phyloP scores from a whole-genome alignment of 2,888 invertebrate species.

The Tachystola acroxantha region DNA sequence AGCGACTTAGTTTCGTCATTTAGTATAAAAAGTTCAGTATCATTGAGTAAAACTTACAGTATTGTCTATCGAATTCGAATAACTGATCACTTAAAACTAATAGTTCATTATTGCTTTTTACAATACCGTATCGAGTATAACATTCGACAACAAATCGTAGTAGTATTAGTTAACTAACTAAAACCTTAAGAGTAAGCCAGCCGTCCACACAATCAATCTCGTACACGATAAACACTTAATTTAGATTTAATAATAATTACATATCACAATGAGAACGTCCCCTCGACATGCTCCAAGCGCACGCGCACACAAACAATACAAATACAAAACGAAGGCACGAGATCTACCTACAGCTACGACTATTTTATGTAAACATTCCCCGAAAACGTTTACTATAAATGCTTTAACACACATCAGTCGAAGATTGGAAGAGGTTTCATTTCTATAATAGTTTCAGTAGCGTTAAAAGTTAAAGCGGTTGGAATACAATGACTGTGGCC shows the following conservation, averaged over 20 bases:
- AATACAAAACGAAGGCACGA: slow-evolving; percentile 74
- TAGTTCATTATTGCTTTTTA: slow-evolving; percentile 73
- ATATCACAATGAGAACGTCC: slow-evolving; percentile 77
- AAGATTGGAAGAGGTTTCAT: slow-evolving; percentile 51
- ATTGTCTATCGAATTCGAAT: slow-evolving; percentile 62
- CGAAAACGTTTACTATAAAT: slow-evolving; percentile 61
- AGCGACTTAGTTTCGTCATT: slow-evolving; percentile 60
- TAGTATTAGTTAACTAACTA: slow-evolving; percentile 49
- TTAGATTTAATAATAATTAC: slow-evolving; percentile 76
- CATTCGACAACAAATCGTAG: slow-evolving; percentile 59
- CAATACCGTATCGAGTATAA: slow-evolving; percentile 70
- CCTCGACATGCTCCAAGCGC: slow-evolving; percentile 49
- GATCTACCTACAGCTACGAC: slow-evolving; percentile 69
- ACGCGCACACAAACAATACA: slow-evolving; percentile 67
- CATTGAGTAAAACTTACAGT: slow-evolving; percentile 53
- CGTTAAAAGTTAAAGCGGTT: slow-evolving; percentile 64
- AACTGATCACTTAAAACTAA: slow-evolving; percentile 64
- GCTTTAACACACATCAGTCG: slow-evolving; percentile 59
- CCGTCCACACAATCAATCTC: slow-evolving; percentile 62
- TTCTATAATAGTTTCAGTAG: slow-evolving; percentile 47
- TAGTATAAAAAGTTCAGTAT: slow-evolving; percentile 62
- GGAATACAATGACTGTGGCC: slow-evolving; percentile 66
- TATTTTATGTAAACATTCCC: slow-evolving; percentile 59
- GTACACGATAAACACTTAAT: slow-evolving; percentile 74
- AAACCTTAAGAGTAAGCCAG: slow-evolving; percentile 56